A percentile compares a stretch with the other conserved stretches of the same genome.
Conservation (phyloP, 2,888 invertebrate genomes). For the Cryptocephalus primarius region DNA sequence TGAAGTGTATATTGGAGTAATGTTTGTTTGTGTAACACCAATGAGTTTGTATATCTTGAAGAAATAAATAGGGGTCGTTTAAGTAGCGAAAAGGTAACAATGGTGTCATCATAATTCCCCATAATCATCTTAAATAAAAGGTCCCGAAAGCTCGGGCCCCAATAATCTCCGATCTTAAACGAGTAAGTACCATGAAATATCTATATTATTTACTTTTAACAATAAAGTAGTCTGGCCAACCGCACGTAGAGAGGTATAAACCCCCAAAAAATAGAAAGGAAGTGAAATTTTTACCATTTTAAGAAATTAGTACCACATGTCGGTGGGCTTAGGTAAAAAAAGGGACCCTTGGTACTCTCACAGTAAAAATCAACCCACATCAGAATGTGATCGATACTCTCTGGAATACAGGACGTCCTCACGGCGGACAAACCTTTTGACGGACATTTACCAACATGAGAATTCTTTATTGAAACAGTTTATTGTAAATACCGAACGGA, state of each 20-base stretch:
- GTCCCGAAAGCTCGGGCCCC: slow-evolving; percentile 23
- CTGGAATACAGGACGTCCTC: neutral
- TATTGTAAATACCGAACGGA: slow-evolving; percentile 27
- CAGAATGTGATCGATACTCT: neutral
- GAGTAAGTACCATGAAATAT: slow-evolving; percentile 35
- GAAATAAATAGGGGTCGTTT: too few relatives aligned
- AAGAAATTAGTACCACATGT: slow-evolving; percentile 18
- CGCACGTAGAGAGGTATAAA: slow-evolving; percentile 16
- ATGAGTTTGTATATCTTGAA: too few relatives aligned
- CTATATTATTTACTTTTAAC: slow-evolving; percentile 31
- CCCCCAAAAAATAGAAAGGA: slow-evolving; percentile 20
- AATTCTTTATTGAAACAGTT: too few relatives aligned
- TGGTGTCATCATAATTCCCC: slow-evolving; percentile 12
- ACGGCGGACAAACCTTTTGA: neutral
- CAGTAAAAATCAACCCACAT: slow-evolving; percentile 1
- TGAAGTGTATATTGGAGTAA: too few relatives aligned
- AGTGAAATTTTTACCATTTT: slow-evolving; percentile 12
- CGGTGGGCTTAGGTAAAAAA: slow-evolving; percentile 5
- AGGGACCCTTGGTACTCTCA: slow-evolving; percentile 1
- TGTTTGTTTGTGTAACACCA: too few relatives aligned
- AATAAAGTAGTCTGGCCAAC: slow-evolving; percentile 24
- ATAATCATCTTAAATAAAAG: slow-evolving; percentile 29
- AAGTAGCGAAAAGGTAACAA: slow-evolving; percentile 4
- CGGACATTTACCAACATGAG: slow-evolving; percentile 5
- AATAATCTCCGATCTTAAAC: slow-evolving; percentile 26